Conservation (phyloP, 2,113 vertebrate genomes). For the Arenaria interpres region DNA sequence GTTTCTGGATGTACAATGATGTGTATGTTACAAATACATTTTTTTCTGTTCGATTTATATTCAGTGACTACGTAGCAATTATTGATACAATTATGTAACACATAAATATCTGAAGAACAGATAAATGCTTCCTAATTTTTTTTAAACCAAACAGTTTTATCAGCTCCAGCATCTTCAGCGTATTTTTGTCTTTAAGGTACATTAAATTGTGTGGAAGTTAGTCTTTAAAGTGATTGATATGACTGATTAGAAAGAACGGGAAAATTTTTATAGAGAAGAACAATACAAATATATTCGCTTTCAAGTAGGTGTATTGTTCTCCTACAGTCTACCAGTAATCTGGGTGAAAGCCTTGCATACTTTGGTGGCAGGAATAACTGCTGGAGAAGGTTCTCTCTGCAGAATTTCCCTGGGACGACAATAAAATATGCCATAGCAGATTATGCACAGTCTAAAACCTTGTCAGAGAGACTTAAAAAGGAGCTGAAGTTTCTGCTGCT, state of each 20-base stretch:
- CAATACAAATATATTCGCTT: background rate
- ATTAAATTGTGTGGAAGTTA: background rate
- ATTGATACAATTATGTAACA: background rate
- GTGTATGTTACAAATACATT: background rate
- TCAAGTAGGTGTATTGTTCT: background rate
- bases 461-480: slow-evolving; percentile 50
- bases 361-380: slow-evolving; percentile 72
- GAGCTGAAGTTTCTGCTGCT: slow-evolving; percentile 63
- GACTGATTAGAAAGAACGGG: background rate
- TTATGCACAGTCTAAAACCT: slow-evolving; percentile 53
- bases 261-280: background rate
- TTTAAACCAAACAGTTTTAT: background rate
- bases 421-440: slow-evolving; percentile 65
- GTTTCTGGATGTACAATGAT: background rate
- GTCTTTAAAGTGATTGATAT: background rate
- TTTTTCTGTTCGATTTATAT: background rate
- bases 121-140: background rate
- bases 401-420: slow-evolving; percentile 59
- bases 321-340: slow-evolving; percentile 63
- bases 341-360: slow-evolving; percentile 70
- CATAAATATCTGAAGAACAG: background rate
- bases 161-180: background rate
- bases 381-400: slow-evolving; percentile 70
- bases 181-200: background rate
- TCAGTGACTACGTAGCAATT: background rate